Evolutionary conservation across 2,888 invertebrate species (phyloP), one percentile per base, ranked within the genome.

Genomic region (Hirudinaria manillensis): DNA sequence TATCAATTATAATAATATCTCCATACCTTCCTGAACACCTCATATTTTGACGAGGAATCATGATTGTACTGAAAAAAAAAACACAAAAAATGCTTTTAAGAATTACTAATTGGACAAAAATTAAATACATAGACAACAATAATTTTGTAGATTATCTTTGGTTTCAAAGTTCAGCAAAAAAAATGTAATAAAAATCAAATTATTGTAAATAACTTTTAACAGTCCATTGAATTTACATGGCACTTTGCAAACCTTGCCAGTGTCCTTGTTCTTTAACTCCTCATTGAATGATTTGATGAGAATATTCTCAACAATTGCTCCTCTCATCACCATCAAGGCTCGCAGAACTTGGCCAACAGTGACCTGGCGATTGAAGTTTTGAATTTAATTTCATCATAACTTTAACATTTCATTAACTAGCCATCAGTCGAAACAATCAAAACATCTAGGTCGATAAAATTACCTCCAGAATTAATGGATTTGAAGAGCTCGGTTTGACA

Each of bases 21-120:
- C 3, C 72, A 24, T 4, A 72, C 72, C 72, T 53, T 72, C 53
- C 34, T 45, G 55, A 72, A 72, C 53, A 72, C 72, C 29, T 53
- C 72, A 27, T 72, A 29, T 16, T 34, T 72, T 21, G 72, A 72
- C 29, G 21, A 29, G 56, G 53, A 72, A 53, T 72, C 45, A 21
- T 38, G 45, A 55, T 55, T 32, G 24, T 29, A 53, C 72, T 72
- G 72, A 0, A 72, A 53, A 21, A 34, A 3, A n/a, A 51, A 71
- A 45, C 19, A 71, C 36, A 36, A n/a, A 45, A 3, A 13, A 45
- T 45, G 45, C 3, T 10, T 36, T 36, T 45, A 16, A 45, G 66
- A 24, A 66, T n/a, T n/a, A n/a, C n/a, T n/a, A n/a, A n/a, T n/a
- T n/a, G n/a, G n/a, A 16, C 27, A 24, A n/a, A 24, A 24, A n/a